These are phyloP conservation scores for Microplitis deprimator DNA, from an alignment of 2,888 invertebrate species.

Conservation along the genomic window DNA sequence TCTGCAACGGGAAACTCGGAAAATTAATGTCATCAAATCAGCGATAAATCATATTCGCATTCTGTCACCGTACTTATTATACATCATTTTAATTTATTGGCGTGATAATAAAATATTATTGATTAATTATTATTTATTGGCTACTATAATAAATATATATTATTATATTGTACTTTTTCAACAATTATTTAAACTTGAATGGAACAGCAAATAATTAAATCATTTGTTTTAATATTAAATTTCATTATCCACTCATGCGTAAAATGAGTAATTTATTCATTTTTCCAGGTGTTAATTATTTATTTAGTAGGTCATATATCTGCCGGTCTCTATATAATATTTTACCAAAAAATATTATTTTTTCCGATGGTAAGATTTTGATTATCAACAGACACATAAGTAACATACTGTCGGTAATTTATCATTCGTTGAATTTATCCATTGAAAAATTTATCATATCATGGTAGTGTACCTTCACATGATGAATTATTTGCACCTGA, in stretches of 20 bases:
- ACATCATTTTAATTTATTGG: neutral
- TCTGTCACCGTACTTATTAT: neutral
- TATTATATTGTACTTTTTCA: too few relatives aligned
- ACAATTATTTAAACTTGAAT: too few relatives aligned
- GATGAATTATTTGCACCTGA: too few relatives aligned
- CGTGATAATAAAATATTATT: neutral
- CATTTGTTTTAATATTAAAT: too few relatives aligned
- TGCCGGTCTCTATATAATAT: too few relatives aligned
- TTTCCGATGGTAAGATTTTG: neutral
- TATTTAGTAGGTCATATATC: too few relatives aligned
- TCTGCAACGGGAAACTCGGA: neutral
- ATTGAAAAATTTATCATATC: neutral
- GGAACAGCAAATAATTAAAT: too few relatives aligned
- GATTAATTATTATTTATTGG: neutral
- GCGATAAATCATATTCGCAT: neutral
- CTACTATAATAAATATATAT: neutral
- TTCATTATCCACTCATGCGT: too few relatives aligned
- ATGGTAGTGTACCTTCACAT: neutral
- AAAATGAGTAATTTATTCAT: too few relatives aligned
- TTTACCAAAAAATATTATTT: too few relatives aligned
- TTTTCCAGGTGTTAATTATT: too few relatives aligned
- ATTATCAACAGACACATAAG: neutral
- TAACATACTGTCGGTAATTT: neutral
- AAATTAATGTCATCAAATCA: slow-evolving; percentile 1
- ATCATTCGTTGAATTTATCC: neutral